Evolutionary conservation across 2,888 invertebrate species (phyloP).

Genomic region (Drosophila picticornis): DNA sequence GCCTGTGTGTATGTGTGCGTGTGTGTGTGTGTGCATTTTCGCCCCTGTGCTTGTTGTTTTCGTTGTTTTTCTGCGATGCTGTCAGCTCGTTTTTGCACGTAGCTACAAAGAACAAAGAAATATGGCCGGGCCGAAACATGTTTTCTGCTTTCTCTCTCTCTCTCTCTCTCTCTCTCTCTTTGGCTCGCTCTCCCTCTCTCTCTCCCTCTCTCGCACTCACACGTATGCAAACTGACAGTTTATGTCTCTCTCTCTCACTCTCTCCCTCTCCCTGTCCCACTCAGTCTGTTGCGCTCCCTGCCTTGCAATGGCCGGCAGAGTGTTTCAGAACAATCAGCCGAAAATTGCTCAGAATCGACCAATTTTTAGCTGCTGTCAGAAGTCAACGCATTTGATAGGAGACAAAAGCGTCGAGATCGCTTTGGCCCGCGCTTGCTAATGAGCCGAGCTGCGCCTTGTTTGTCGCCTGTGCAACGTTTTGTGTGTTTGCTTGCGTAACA

Average conservation of each 20-base stretch:
- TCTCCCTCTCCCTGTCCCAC: background rate
- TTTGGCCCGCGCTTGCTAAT: slow-evolving; percentile 34
- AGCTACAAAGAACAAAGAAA: slow-evolving; percentile 47
- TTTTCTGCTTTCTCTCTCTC: slow-evolving; percentile 28
- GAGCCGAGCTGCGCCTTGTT: slow-evolving; percentile 6
- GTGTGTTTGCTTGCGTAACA: slow-evolving; percentile 2
- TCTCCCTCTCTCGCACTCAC: background rate
- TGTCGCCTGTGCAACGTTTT: slow-evolving; percentile 31
- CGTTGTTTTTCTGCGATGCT: slow-evolving; percentile 29
- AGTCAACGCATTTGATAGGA: slow-evolving; percentile 57
- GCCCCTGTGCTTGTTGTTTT: slow-evolving; percentile 46
- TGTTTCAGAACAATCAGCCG: slow-evolving; percentile 7
- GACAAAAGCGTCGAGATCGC: slow-evolving; percentile 47
- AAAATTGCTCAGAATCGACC: slow-evolving; percentile 15
- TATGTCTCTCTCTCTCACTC: slow-evolving; percentile 1
- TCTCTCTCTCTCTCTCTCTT: background rate
- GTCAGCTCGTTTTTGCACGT: slow-evolving; percentile 47
- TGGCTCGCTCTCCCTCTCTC: slow-evolving; percentile 1
- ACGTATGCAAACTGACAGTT: background rate
- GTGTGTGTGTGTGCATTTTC: slow-evolving; percentile 46
- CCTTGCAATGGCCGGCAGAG: slow-evolving; percentile 18
- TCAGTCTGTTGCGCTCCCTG: too few species aligned
- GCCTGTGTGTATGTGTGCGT: slow-evolving; percentile 6
- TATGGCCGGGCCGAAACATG: slow-evolving; percentile 61
- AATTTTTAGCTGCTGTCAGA: slow-evolving; percentile 46